phyloP scores from a whole-genome alignment of 2,113 vertebrate species.

The Mustela nigripes region DNA sequence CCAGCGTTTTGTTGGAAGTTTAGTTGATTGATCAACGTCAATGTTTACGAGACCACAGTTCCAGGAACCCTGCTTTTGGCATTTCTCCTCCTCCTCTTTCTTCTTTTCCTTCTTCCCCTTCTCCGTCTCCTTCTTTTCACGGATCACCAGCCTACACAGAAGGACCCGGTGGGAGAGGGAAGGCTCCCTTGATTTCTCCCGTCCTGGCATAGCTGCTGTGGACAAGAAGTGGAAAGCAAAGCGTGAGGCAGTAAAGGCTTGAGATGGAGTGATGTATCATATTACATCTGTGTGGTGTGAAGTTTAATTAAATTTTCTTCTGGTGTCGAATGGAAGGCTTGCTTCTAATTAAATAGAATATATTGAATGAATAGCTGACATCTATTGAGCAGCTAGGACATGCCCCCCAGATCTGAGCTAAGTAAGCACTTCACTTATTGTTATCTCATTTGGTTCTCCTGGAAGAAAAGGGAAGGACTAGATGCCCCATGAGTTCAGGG shows the following conservation, averaged over 20 bases:
- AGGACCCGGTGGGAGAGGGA: not conserved
- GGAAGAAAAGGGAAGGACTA: not conserved
- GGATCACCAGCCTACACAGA: not conserved
- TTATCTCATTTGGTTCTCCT: not conserved
- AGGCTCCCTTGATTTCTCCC: not conserved
- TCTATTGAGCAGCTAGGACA: constrained; percentile 43
- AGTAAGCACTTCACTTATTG: not conserved
- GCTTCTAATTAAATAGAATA: constrained; percentile 62
- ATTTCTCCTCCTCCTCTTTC: not conserved
- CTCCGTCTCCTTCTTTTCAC: not conserved
- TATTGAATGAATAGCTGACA: not conserved
- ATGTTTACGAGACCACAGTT: not conserved
- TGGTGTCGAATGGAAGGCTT: not conserved
- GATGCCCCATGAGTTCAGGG: not conserved
- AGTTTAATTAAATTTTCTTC: constrained; percentile 56
- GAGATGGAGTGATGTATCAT: not conserved
- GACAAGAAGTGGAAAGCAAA: not conserved
- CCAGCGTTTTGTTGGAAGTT: not conserved
- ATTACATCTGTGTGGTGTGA: not conserved
- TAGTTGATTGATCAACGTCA: not conserved
- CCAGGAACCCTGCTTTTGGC: not conserved
- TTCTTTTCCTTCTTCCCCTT: not conserved
- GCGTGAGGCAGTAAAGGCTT: not conserved
- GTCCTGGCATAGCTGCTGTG: not conserved
- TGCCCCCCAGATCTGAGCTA: not conserved